Percentiles rank a stretch among this genome's conserved stretches.
phyloP scores from a whole-genome alignment of 2,888 invertebrate species.

The Autographa gamma region DNA sequence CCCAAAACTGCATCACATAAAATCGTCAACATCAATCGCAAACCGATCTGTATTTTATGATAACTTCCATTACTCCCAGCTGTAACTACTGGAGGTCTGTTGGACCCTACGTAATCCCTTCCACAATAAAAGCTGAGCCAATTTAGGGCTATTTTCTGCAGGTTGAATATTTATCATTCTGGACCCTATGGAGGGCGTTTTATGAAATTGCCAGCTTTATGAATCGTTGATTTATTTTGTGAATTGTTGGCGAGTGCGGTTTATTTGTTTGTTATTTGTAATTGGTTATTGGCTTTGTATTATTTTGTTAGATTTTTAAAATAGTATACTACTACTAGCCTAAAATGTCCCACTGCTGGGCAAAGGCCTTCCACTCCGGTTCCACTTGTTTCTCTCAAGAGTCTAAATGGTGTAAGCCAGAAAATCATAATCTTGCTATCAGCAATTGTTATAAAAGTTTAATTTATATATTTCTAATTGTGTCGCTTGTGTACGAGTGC shows the following conservation, averaged over 20 bases:
- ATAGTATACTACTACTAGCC: too few relatives aligned
- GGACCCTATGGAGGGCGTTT: constrained; percentile 47
- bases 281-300: constrained; percentile 32
- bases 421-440: too few relatives aligned
- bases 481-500: too few relatives aligned
- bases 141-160: constrained; percentile 58
- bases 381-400: too few relatives aligned
- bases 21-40: constrained; percentile 34
- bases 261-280: constrained; percentile 37
- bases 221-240: constrained; percentile 52
- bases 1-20: constrained; percentile 22
- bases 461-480: too few relatives aligned
- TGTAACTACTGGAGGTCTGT: constrained; percentile 44
- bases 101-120: constrained; percentile 54
- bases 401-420: too few relatives aligned
- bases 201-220: constrained; percentile 38
- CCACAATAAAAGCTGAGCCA: constrained; percentile 62
- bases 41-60: constrained; percentile 53
- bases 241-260: constrained; percentile 24
- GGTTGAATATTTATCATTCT: constrained; percentile 65
- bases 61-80: constrained; percentile 50
- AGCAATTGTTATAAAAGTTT: too few relatives aligned
- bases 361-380: too few relatives aligned
- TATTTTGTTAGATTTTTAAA: neutral
- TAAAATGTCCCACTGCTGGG: too few relatives aligned